These are phyloP conservation scores for Clarias magur DNA, from an alignment of 2,113 vertebrate genomes.

Conservation along the genomic window DNA sequence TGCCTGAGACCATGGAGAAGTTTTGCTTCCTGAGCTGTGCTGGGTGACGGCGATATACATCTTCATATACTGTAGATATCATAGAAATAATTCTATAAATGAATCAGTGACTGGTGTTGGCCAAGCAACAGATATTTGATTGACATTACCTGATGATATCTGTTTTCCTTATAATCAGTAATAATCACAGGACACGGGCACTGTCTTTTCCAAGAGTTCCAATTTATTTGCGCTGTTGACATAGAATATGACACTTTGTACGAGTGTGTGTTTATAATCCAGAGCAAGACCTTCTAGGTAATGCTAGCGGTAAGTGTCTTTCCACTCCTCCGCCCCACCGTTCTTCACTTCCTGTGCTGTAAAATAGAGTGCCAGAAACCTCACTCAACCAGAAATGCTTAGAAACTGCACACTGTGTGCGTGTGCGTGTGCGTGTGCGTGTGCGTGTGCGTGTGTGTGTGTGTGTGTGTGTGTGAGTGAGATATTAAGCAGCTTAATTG, in stretches of 20 bases:
- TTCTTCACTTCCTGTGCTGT: constrained; percentile 40
- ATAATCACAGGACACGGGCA: too few relatives aligned
- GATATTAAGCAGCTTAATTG: background rate
- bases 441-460: background rate
- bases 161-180: too few relatives aligned
- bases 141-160: too few relatives aligned
- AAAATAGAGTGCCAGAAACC: constrained; percentile 44
- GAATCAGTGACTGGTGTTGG: too few relatives aligned
- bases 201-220: background rate
- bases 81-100: too few relatives aligned
- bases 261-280: background rate
- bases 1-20: background rate
- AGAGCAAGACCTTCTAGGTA: background rate
- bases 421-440: background rate
- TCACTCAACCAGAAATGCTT: constrained; percentile 22
- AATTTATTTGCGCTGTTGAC: background rate
- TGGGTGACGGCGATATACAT: background rate
- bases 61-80: background rate
- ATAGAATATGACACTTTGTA: background rate
- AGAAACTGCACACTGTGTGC: background rate
- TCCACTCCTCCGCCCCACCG: background rate
- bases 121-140: too few relatives aligned
- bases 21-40: background rate
- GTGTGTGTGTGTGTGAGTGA: background rate
- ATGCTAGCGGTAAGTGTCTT: constrained; percentile 31